A percentile compares a stretch with the other conserved stretches of the same genome.
Conservation (phyloP, 2,797 vertebrate species). For the Macropodus opercularis region DNA sequence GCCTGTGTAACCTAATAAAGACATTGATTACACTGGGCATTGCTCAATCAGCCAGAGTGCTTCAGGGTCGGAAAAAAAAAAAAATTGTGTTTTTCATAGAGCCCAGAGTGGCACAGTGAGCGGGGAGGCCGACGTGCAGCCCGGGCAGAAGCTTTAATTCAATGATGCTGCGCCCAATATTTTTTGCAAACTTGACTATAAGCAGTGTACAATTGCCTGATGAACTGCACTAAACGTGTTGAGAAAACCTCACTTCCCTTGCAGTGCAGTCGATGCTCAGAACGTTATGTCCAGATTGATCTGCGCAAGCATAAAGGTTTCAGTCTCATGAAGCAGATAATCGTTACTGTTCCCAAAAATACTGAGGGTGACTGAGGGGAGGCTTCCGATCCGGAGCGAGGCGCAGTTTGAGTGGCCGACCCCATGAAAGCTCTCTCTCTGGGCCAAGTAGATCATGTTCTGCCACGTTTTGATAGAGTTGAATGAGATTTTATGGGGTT, state of each 20-base stretch:
- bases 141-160: slow-evolving; percentile 22
- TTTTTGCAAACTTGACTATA: slow-evolving; percentile 14
- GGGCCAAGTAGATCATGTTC: background rate
- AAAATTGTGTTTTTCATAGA: slow-evolving; percentile 43
- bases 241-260: background rate
- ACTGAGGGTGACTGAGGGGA: background rate
- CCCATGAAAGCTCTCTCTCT: background rate
- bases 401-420: slow-evolving; percentile 3
- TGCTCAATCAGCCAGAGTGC: slow-evolving; percentile 39
- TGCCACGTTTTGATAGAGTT: slow-evolving; percentile 9
- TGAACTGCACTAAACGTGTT: background rate
- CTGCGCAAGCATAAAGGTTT: background rate
- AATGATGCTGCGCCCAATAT: slow-evolving; percentile 6
- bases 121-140: slow-evolving; percentile 1
- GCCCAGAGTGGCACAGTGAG: slow-evolving; percentile 4
- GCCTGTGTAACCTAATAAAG: slow-evolving; percentile 58
- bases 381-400: background rate
- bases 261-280: background rate
- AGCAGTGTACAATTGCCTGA: background rate
- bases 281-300: background rate
- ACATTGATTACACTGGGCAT: slow-evolving; percentile 50
- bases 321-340: background rate
- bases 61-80: slow-evolving; percentile 15
- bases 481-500: slow-evolving; percentile 24
- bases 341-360: background rate